Conservation (phyloP, 2,113 vertebrate genomes). For the Fregata magnificens region DNA sequence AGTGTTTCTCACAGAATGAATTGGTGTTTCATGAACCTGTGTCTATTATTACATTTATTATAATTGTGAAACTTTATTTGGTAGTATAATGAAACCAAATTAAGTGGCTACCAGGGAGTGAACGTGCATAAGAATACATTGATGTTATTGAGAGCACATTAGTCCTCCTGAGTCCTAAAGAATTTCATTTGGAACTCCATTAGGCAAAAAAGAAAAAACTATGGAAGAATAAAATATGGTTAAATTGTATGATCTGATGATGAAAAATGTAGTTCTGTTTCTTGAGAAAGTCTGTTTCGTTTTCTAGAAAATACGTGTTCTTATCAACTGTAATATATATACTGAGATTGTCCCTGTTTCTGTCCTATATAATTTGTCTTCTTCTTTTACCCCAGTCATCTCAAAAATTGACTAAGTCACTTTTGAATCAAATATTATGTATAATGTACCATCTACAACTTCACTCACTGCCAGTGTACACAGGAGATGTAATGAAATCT, state of each 20-base stretch:
- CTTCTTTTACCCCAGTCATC: not conserved
- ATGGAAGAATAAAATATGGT: not conserved
- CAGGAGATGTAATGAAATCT: not conserved
- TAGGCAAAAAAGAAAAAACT: not conserved
- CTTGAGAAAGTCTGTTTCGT: not conserved
- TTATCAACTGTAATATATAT: not conserved
- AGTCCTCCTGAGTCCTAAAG: not conserved
- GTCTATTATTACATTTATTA: not conserved
- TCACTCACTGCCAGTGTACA: not conserved
- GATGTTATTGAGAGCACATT: not conserved
- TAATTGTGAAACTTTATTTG: not conserved
- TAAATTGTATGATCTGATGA: not conserved
- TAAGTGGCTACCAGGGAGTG: not conserved
- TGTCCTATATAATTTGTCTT: not conserved
- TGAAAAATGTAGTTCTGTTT: not conserved
- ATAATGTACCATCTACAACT: not conserved
- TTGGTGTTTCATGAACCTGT: conserved; percentile 1
- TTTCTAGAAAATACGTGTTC: not conserved
- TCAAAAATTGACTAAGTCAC: not conserved
- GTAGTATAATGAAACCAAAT: conserved; percentile 21
- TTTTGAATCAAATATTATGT: not conserved
- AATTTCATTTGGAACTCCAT: conserved; percentile 21
- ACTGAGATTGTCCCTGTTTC: not conserved
- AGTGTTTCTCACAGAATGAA: not conserved
- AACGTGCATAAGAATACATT: not conserved